Base-by-base conservation (phyloP, 2,797 vertebrate genomes). In the Clangula hyemalis region DNA sequence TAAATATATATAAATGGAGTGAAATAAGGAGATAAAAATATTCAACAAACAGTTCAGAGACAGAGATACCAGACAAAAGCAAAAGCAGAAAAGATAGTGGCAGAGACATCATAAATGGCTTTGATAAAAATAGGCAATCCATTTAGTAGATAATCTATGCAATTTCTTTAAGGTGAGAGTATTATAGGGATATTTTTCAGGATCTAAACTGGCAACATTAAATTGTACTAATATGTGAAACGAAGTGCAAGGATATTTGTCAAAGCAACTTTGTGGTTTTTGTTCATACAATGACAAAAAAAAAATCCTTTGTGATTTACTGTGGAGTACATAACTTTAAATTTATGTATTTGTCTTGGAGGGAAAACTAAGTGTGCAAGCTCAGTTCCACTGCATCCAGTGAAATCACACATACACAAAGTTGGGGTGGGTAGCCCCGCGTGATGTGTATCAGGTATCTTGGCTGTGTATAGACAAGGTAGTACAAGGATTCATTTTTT, bases 221-320 rank as follows among this genome's bases (percentile, higher is more conserved):
- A 85, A 71, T 9, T 85, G 62, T 17, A 93, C 5, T 72, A 85
- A 65, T 76, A 34, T 15, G 22, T 93, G 56, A 80, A 94, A 87
- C 19, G 18, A 87, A 77, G 28, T 80, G 10, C 27, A 62, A 69
- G 45, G 19, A 27, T 32, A 39, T 77, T 90, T 82, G 78, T 62
- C 53, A 77, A 74, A 89, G 13, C 18, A 79, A 7, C 8, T 91
- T 76, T 28, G 17, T 85, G 47, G 4, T 11, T 71, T 84, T 86
- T 11, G 25, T 85, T 87, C 60, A 27, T 51, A 5, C 17, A 81
- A 2, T 25, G 32, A 66, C 17, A 78, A 45, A 45, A 45, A 38
- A 45, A 19, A 45, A 70, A 10, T 36, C 22, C 49, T 73, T 47
- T 77, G 45, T 53, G 75, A 85, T 56, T 77, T 45, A 54, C 32